phyloP scores from a whole-genome alignment of 2,797 vertebrate genomes.

The Chaetodon trifasciatus region DNA sequence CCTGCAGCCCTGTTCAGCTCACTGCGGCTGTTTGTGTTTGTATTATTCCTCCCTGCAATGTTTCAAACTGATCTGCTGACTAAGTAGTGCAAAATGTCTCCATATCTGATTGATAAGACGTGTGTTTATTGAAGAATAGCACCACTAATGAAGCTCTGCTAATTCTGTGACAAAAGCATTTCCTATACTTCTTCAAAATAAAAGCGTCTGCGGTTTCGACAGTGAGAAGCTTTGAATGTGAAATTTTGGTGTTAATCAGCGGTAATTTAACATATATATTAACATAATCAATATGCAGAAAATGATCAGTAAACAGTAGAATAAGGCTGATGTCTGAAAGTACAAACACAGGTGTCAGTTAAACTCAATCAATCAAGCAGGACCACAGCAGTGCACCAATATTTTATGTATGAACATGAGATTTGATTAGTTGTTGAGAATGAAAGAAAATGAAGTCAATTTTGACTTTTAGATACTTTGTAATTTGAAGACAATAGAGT shows the following conservation, averaged over 20 bases:
- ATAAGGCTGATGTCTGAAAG: not conserved
- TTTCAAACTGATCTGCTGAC: not conserved
- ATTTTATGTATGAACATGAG: conserved; percentile 3
- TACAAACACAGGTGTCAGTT: too few species aligned
- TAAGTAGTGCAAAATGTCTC: not conserved
- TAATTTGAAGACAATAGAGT: not conserved
- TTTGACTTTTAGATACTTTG: conserved; percentile 14
- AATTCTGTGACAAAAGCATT: too few species aligned
- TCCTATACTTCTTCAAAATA: too few species aligned
- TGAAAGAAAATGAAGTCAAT: not conserved
- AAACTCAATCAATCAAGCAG: too few species aligned
- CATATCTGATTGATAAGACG: not conserved
- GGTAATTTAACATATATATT: too few species aligned
- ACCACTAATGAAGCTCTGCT: too few species aligned
- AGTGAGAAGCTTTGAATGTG: too few species aligned
- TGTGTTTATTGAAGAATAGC: not conserved
- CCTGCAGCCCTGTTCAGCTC: conserved; percentile 12
- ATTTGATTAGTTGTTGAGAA: not conserved
- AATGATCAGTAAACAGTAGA: not conserved
- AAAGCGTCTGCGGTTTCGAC: too few species aligned
- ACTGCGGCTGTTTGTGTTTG: not conserved
- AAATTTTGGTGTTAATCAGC: too few species aligned
- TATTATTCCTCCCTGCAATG: not conserved
- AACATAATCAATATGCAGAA: too few species aligned
- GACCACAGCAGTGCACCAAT: not conserved